Base-by-base conservation (phyloP, 92 coral and sea anemone genomes). In the Siderastrea radians region DNA sequence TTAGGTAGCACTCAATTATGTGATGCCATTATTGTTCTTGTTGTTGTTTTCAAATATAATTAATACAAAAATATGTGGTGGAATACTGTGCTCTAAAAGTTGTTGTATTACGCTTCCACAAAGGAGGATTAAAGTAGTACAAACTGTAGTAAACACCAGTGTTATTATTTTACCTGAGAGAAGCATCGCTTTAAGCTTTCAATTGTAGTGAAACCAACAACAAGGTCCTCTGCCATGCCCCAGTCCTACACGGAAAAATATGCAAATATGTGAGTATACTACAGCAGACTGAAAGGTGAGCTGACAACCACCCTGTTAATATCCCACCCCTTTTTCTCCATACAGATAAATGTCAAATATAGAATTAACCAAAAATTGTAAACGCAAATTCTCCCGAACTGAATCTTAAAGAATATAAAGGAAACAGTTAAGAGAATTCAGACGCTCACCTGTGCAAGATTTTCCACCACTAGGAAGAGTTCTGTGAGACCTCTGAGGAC, bases 201-300 rank as follows among this genome's bases (percentile, higher is more conserved):
- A 50, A 84, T 96, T 17, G 99, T 97, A 9, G 99, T 97, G 71
- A 97, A 95, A 52, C 99, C 99, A 44, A 97, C 99, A 13, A 97
- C 95, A 45, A 97, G 96, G 75, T 97, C 99, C 82, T 97, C 93
- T 5, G 99, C 96, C 93, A 95, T 94, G 17, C 98, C 99, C 99
- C 99, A 97, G 90, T 97, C 98, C 99, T 95, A 81, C 6, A 68
- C 54, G 49, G 65, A 5, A 8, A 86, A 44, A 88, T 6, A 68
- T 0, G 59, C 9, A 14, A 72, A 72, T 11, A 43, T 7, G 70
- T 46, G 72, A 68, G 67, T 6, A 38, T 54, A 13, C 14, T 49
- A 38, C 51, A 63, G 38, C n/a, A 1, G 38, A 10, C 6, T 43
- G 19, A 0, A 53, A 53, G 7, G 6, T 53, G 57, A 53, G 38